Evolutionary conservation across 2,888 invertebrate genomes (phyloP).

Genomic region (Willowsia nigromaculata): DNA sequence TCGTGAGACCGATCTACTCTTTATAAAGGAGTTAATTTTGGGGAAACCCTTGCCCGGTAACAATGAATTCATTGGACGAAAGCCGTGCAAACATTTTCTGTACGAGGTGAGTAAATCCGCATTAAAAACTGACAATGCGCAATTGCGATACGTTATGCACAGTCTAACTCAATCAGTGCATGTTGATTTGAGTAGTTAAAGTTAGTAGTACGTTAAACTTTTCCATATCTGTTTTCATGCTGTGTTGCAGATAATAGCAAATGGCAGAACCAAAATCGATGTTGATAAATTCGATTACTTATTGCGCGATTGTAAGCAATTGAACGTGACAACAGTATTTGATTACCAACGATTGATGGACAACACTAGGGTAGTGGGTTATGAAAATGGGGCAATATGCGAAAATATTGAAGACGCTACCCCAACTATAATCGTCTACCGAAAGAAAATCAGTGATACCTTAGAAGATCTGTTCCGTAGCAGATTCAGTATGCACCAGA

Average conservation of each 20-base stretch:
- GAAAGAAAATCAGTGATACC: slow-evolving; percentile 81
- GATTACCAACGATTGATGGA: slow-evolving; percentile 81
- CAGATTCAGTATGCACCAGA: slow-evolving; percentile 81
- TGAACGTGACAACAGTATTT: slow-evolving; percentile 81
- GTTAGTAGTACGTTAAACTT: too few relatives aligned
- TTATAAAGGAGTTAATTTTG: slow-evolving; percentile 82
- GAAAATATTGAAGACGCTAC: slow-evolving; percentile 61
- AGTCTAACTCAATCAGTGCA: too few relatives aligned
- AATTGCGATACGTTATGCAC: neutral
- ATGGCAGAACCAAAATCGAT: slow-evolving; percentile 84
- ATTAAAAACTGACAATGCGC: too few relatives aligned
- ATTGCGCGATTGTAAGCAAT: slow-evolving; percentile 82
- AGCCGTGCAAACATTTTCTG: slow-evolving; percentile 81
- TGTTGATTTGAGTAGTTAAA: too few relatives aligned
- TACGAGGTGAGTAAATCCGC: slow-evolving; percentile 81
- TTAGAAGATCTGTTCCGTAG: slow-evolving; percentile 82
- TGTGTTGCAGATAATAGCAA: slow-evolving; percentile 83
- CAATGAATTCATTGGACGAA: slow-evolving; percentile 78
- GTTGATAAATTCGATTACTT: slow-evolving; percentile 87
- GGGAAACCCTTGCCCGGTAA: slow-evolving; percentile 76
- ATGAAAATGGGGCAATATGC: slow-evolving; percentile 77
- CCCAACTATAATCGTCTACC: slow-evolving; percentile 80
- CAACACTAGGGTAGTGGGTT: slow-evolving; percentile 80
- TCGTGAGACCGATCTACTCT: slow-evolving; percentile 80
- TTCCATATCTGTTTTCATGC: too few relatives aligned